A percentile compares a stretch with the other conserved stretches of the same genome.
phyloP scores from a whole-genome alignment of 2,113 vertebrate genomes.

The Pelobates fuscus region DNA sequence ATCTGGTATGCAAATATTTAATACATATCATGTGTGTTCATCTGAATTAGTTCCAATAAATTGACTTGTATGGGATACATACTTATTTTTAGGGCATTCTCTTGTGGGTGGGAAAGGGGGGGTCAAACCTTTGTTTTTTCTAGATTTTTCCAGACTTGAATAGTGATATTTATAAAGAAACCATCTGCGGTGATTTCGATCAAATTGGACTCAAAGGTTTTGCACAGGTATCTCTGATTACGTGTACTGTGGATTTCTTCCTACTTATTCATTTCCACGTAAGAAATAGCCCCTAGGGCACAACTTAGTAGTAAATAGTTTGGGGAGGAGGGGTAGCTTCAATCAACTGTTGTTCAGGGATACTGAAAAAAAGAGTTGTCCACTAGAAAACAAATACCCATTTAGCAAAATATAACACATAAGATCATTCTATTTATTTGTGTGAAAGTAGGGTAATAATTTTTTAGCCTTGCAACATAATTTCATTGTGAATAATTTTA shows the following conservation, averaged over 20 bases:
- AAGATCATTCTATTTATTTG: too few species aligned
- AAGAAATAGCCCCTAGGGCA: background rate
- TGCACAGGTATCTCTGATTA: constrained; percentile 23
- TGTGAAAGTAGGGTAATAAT: too few species aligned
- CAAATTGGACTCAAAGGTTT: background rate
- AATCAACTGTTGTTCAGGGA: background rate
- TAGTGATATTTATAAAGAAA: background rate
- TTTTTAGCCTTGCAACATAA: too few species aligned
- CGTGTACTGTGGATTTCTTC: background rate
- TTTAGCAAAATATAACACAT: too few species aligned
- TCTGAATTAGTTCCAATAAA: background rate
- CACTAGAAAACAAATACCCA: background rate
- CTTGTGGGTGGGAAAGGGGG: background rate
- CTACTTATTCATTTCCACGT: background rate
- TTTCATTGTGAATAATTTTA: too few species aligned
- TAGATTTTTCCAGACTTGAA: constrained; percentile 22
- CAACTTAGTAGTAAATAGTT: background rate
- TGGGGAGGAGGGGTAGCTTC: too few species aligned
- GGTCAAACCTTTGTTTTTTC: background rate
- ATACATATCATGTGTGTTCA: background rate
- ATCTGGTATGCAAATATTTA: background rate
- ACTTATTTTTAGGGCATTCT: background rate
- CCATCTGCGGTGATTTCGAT: constrained; percentile 3
- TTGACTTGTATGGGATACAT: background rate
- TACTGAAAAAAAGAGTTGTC: background rate